These are phyloP conservation scores for Meles meles DNA, from an alignment of 2,113 vertebrate species.

Conservation along the genomic window DNA sequence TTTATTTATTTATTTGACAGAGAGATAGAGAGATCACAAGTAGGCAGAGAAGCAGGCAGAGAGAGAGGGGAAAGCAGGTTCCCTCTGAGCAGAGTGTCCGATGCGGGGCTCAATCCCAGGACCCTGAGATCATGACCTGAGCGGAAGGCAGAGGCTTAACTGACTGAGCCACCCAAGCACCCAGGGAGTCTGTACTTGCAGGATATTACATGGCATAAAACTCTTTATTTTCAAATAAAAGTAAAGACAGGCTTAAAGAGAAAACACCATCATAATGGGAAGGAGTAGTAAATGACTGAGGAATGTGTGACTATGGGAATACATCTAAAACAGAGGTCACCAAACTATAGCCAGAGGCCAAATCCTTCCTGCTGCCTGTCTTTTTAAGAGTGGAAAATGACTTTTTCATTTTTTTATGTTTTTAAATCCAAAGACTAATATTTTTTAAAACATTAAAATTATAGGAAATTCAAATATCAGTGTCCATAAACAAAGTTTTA, in stretches of 20 bases:
- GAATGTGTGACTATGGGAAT: accelerated
- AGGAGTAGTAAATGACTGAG: not conserved
- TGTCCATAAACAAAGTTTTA: not conserved
- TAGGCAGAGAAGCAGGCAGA: no score
- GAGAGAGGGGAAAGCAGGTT: no score
- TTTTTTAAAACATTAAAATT: not conserved
- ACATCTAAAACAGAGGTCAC: not conserved
- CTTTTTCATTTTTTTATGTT: not conserved
- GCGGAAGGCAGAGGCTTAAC: no score
- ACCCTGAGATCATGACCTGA: no score
- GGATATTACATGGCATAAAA: not conserved
- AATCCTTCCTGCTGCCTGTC: not conserved
- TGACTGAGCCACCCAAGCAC: no score
- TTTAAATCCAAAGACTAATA: not conserved
- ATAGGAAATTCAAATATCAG: not conserved
- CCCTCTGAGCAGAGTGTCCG: no score
- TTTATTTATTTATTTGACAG: no score
- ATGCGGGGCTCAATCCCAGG: no score
- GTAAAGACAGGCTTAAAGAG: not conserved
- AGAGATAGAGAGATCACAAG: no score
- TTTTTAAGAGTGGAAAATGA: not conserved
- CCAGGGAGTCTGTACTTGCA: not conserved
- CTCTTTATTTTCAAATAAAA: not conserved
- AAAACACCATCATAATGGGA: not conserved
- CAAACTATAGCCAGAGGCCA: not conserved